Conservation (phyloP, 2,113 vertebrate genomes). For the Cynoglossus semilaevis region DNA sequence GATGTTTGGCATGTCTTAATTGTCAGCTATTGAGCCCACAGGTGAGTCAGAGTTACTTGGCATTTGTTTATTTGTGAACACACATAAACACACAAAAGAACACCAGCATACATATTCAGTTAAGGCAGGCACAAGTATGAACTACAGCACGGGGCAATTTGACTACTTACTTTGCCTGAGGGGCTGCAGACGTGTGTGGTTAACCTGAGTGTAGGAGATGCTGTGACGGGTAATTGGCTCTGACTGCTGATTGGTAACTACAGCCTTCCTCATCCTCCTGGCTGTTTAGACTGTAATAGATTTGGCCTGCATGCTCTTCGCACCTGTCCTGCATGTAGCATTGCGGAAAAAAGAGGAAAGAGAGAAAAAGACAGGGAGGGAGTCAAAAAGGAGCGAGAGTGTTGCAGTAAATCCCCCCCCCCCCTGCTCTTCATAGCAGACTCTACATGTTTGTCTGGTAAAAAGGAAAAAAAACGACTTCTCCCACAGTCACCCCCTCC, state of each 20-base stretch:
- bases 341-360: constrained; percentile 16
- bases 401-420: constrained; percentile 21
- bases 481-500: constrained; percentile 37
- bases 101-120: constrained; percentile 22
- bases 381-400: neutral
- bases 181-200: constrained; percentile 1
- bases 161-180: constrained; percentile 13
- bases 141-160: neutral
- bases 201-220: constrained; percentile 22
- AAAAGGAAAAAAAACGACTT: constrained; percentile 64
- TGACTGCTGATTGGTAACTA: constrained; percentile 34
- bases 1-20: constrained; percentile 25
- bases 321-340: constrained; percentile 54
- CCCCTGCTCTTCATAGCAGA: constrained; percentile 26
- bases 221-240: constrained; percentile 32
- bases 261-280: constrained; percentile 22
- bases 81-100: neutral
- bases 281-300: constrained; percentile 36
- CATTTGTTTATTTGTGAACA: constrained; percentile 16
- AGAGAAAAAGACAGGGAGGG: constrained; percentile 13
- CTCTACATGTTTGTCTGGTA: constrained; percentile 57
- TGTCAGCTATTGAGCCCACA: constrained; percentile 30
- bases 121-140: constrained; percentile 9
- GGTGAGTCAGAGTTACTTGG: constrained; percentile 31
- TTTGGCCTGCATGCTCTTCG: constrained; percentile 48